These are phyloP conservation scores for Danaus chrysippus DNA, from an alignment of 2,888 invertebrate species.

Conservation along the genomic window DNA sequence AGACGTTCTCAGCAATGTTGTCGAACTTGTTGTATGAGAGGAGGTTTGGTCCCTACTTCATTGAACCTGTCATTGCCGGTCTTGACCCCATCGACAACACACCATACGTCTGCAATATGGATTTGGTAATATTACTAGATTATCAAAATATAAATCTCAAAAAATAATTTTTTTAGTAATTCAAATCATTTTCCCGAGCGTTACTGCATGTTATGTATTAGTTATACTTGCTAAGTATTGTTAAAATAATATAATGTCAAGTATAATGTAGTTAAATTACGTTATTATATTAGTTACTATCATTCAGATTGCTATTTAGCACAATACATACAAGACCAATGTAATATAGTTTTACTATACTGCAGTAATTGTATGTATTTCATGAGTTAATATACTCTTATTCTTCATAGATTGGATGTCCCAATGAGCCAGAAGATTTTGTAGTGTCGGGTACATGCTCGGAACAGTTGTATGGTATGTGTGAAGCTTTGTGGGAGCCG, in stretches of 20 bases:
- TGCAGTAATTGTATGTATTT: neutral
- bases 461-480: slow-evolving; percentile 95
- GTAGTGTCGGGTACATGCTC: slow-evolving; percentile 97
- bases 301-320: too few species aligned
- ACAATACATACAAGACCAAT: too few species aligned
- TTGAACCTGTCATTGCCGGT: slow-evolving; percentile 97
- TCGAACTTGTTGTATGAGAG: slow-evolving; percentile 97
- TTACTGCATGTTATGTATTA: too few species aligned
- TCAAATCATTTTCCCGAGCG: too few species aligned
- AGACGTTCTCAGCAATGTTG: slow-evolving; percentile 94
- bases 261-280: too few species aligned
- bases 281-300: too few species aligned
- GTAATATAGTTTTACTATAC: neutral
- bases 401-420: slow-evolving; percentile 81
- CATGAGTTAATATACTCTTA: neutral
- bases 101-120: slow-evolving; percentile 96
- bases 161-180: too few species aligned
- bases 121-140: slow-evolving; percentile 84
- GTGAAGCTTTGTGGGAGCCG: slow-evolving; percentile 97
- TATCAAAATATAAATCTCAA: neutral
- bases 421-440: slow-evolving; percentile 95
- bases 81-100: slow-evolving; percentile 90
- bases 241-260: too few species aligned
- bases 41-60: slow-evolving; percentile 98
- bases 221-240: too few species aligned